Evolutionary conservation across 2,888 invertebrate genomes (phyloP), one percentile per base, ranked within the genome.

Genomic region (Coremacera marginata): DNA sequence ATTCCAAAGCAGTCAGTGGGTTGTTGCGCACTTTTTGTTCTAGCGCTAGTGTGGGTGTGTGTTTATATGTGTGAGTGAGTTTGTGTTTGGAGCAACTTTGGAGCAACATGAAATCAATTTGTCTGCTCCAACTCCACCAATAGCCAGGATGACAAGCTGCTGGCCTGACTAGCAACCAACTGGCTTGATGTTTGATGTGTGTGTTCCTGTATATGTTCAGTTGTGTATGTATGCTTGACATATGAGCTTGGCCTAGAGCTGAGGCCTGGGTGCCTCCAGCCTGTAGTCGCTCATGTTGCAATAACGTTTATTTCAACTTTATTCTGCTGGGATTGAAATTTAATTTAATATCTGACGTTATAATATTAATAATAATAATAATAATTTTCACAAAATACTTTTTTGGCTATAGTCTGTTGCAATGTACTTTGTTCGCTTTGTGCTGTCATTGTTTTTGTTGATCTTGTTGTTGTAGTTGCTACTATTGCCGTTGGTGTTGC

Each of bases 21-120:
- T 65, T 2, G 65, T 11, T 5, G 34, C 7, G 14, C 14, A 14
- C 14, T 44, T 44, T 44, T 44, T 44, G 11, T 11, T 11, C 44
- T 44, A 44, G 11, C 11, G 2, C 44, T 11, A 11, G 11, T 44
- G 37, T 37, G 7, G 1, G 37, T 37, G 5, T 37, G 37, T 8
- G 37, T 37, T 5, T 19, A n/a, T 4, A 11, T 9, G 27, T n/a
- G n/a, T n/a, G n/a, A n/a, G n/a, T n/a, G n/a, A n/a, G n/a, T 16
- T 2, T 25, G 60, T 16, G 52, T 14, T 27, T 22, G 57, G 3
- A 37, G 55, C 31, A 52, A 70, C 44, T 67, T 55, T 84, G 83
- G 83, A 83, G 19, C 83, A 31, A 34, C 86, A 86, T 85, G 86
- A 85, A 86, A 85, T 85, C 85, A 85, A 86, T 85, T 86, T 86